Evolutionary conservation across 2,113 vertebrate species (phyloP).

Genomic region (Sylvia atricapilla): DNA sequence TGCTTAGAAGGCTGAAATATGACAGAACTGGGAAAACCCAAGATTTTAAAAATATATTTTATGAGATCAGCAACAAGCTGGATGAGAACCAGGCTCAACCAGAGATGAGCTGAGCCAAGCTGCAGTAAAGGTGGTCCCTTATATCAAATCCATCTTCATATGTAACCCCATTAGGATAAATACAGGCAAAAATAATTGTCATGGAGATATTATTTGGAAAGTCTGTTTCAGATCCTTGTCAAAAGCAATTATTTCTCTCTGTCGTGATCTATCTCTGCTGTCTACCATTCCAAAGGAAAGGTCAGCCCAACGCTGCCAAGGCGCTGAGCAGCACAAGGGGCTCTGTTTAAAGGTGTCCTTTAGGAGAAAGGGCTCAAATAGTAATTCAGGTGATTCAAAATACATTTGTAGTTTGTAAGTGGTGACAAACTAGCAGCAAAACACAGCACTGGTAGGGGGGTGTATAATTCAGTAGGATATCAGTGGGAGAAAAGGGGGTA

Average conservation of each 20-base stretch:
- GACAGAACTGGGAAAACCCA: slow-evolving; percentile 19
- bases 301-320: background rate
- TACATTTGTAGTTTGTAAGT: background rate
- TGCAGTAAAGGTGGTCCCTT: background rate
- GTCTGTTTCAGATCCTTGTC: background rate
- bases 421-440: background rate
- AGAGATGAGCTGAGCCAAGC: background rate
- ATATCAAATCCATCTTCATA: slow-evolving; percentile 33
- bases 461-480: background rate
- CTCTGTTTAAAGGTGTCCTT: background rate
- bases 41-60: slow-evolving; percentile 38
- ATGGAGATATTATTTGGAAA: background rate
- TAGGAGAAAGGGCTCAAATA: background rate
- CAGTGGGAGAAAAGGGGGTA: background rate
- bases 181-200: background rate
- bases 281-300: slow-evolving; percentile 23
- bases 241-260: slow-evolving; percentile 45
- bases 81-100: background rate
- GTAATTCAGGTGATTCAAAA: background rate
- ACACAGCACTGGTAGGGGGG: background rate
- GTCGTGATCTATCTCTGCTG: background rate
- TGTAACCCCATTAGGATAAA: background rate
- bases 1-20: slow-evolving; percentile 6
- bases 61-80: slow-evolving; percentile 28
- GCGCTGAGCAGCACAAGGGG: background rate